phyloP scores from a whole-genome alignment of 2,113 vertebrate species.

The Empidonax alnorum region DNA sequence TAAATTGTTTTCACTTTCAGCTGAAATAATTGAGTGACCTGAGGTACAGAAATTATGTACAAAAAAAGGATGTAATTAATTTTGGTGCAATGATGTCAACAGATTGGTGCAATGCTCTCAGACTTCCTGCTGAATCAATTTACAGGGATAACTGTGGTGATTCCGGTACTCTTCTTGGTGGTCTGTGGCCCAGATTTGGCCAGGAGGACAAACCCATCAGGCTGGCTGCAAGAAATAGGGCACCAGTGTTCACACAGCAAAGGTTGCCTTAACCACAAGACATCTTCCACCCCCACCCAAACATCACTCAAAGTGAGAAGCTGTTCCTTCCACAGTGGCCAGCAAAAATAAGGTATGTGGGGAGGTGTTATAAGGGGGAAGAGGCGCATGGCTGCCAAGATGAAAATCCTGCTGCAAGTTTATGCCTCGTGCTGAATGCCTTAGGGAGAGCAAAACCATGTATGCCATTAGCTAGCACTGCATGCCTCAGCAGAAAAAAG shows the following conservation, averaged over 20 bases:
- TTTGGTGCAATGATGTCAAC: neutral
- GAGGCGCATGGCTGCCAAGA: neutral
- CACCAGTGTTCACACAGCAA: neutral
- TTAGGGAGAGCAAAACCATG: neutral
- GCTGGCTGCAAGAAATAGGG: neutral
- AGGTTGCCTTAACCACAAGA: neutral
- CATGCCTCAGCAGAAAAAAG: neutral
- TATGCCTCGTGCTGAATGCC: neutral
- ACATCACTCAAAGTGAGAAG: neutral
- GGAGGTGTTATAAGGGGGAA: neutral
- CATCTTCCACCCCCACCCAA: neutral
- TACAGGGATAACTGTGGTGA: accelerated
- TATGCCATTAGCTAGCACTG: neutral
- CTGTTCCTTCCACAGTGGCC: neutral
- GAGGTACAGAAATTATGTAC: neutral
- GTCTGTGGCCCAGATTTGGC: neutral
- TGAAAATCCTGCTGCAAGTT: neutral
- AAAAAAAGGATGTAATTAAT: neutral
- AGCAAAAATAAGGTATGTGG: neutral
- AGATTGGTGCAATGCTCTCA: neutral
- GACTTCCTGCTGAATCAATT: accelerated
- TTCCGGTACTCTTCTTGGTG: neutral
- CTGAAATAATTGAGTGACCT: neutral
- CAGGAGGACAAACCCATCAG: neutral
- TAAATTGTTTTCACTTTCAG: neutral